Conservation (phyloP, 2,113 vertebrate genomes). For the Scomber japonicus region DNA sequence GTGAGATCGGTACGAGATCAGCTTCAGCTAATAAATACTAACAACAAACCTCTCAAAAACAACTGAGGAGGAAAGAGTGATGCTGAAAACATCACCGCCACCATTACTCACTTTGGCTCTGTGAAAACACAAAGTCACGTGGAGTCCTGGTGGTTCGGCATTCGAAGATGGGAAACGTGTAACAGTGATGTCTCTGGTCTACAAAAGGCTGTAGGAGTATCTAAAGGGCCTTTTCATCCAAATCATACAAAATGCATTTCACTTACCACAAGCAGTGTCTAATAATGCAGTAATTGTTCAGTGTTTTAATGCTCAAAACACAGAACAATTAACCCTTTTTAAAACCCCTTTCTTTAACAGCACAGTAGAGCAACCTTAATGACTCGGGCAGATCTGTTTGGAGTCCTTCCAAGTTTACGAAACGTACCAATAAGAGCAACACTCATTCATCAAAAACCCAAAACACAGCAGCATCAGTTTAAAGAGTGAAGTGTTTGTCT, state of each 20-base stretch:
- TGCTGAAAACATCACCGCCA: background rate
- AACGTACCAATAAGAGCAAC: no score
- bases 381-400: no score
- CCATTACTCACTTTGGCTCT: background rate
- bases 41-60: slow-evolving; percentile 80
- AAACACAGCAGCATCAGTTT: no score
- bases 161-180: background rate
- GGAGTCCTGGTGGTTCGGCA: background rate
- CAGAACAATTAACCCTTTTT: background rate
- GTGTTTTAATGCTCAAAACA: no score
- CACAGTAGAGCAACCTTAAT: background rate
- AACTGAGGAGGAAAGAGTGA: slow-evolving; percentile 25
- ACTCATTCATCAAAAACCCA: no score
- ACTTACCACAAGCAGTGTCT: no score
- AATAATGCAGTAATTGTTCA: no score
- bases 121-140: background rate
- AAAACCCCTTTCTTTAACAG: background rate
- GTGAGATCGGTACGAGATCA: slow-evolving; percentile 95
- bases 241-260: background rate
- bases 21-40: slow-evolving; percentile 96
- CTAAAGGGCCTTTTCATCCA: slow-evolving; percentile 13
- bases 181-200: background rate
- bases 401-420: no score
- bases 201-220: background rate
- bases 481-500: no score